These are phyloP conservation scores for Gnatocerus cornutus DNA, from an alignment of 2,888 invertebrate species.

Conservation along the genomic window DNA sequence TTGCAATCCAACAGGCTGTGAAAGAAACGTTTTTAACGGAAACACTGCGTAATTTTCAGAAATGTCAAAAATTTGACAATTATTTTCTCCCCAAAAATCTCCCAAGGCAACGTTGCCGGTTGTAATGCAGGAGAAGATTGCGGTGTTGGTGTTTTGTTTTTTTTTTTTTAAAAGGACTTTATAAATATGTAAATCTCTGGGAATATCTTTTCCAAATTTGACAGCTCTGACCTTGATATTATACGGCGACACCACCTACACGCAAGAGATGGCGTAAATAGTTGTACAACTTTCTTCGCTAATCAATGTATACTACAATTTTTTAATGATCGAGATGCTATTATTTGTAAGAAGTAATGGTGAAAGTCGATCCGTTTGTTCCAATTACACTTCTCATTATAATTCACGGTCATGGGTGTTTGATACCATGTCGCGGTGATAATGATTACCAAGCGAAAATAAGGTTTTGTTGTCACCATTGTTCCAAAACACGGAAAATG, in stretches of 20 bases:
- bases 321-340: conserved; percentile 9
- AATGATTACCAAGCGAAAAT: conserved; percentile 2
- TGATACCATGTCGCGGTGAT: conserved; percentile 4
- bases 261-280: no score
- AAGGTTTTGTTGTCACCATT: neutral
- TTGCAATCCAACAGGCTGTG: no score
- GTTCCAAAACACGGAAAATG: neutral
- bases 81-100: no score
- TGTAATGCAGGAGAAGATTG: no score
- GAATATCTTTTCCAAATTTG: neutral
- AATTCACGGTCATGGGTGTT: conserved; percentile 30
- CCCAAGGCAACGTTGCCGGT: no score
- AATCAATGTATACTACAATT: conserved; percentile 3
- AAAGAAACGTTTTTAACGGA: no score
- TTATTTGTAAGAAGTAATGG: conserved; percentile 12
- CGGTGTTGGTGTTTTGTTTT: no score
- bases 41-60: no score
- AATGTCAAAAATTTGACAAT: no score
- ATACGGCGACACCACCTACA: neutral
- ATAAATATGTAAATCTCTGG: conserved; percentile 27
- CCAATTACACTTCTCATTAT: conserved; percentile 4
- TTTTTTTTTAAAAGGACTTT: no score
- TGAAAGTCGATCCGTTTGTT: conserved; percentile 21
- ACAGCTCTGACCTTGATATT: conserved; percentile 9
- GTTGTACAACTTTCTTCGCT: neutral